Evolutionary conservation across 1,140 invertebrate species (phyloP).

Genomic region (Himalopsyche phryganea): DNA sequence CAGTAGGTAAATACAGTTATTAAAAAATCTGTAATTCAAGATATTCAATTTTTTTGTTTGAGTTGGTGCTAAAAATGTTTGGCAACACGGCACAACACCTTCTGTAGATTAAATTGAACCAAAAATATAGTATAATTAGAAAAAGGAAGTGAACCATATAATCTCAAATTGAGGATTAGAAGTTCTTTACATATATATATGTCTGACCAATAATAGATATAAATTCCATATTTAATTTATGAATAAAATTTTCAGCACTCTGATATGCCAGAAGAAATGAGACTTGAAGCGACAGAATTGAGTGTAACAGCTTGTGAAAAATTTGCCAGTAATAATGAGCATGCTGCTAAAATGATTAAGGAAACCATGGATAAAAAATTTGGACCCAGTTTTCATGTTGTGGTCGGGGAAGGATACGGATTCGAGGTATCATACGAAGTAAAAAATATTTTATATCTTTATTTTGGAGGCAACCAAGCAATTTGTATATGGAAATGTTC

Average conservation of each 20-base stretch:
- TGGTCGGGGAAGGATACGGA: slow-evolving; percentile 91
- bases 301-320: slow-evolving; percentile 91
- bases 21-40: too few relatives aligned
- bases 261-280: slow-evolving; percentile 91
- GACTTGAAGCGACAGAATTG: slow-evolving; percentile 81
- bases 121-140: too few relatives aligned
- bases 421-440: slow-evolving; percentile 89
- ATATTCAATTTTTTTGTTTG: too few relatives aligned
- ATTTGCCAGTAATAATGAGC: slow-evolving; percentile 70
- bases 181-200: too few relatives aligned
- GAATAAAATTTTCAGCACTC: slow-evolving; percentile 68
- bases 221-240: too few relatives aligned
- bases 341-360: slow-evolving; percentile 83
- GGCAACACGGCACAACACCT: too few relatives aligned
- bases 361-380: slow-evolving; percentile 93
- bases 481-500: slow-evolving; percentile 90
- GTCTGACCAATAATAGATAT: too few relatives aligned
- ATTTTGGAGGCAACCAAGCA: slow-evolving; percentile 85
- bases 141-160: too few relatives aligned
- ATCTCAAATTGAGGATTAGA: too few relatives aligned
- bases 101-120: too few relatives aligned
- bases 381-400: slow-evolving; percentile 87
- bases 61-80: too few relatives aligned
- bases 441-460: slow-evolving; percentile 87
- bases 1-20: too few relatives aligned